Evolutionary conservation across 2,888 invertebrate genomes (phyloP).

Genomic region (Meliscaeva auricollis): DNA sequence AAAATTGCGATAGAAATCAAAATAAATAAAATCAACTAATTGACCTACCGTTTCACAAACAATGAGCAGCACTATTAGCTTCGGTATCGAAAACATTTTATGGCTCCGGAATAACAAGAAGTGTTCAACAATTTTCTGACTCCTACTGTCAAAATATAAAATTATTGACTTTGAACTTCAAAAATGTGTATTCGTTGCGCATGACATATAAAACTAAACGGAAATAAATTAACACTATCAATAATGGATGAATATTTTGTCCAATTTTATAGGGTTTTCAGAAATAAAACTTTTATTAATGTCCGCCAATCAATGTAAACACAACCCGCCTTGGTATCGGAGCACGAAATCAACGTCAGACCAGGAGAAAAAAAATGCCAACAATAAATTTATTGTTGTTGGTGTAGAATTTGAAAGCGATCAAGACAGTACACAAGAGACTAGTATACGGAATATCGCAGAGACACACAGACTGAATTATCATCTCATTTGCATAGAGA

Average conservation of each 20-base stretch:
- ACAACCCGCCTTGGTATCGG: constrained; percentile 2
- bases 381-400: constrained; percentile 22
- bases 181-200: neutral
- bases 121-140: neutral
- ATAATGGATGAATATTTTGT: neutral
- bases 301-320: neutral
- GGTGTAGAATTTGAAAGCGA: constrained; percentile 38
- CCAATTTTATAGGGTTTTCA: neutral
- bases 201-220: constrained; percentile 35
- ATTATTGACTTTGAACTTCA: neutral
- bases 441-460: neutral
- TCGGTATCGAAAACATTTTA: constrained; percentile 49
- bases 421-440: constrained; percentile 8
- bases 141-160: constrained; percentile 35
- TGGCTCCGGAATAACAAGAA: constrained; percentile 24
- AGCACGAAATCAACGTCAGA: constrained; percentile 35
- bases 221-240: constrained; percentile 4
- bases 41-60: constrained; percentile 63
- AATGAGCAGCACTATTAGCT: constrained; percentile 53
- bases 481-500: constrained; percentile 18
- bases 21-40: neutral
- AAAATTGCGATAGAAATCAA: neutral
- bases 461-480: constrained; percentile 20
- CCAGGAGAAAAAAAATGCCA: constrained; percentile 12
- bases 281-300: neutral